Evolutionary conservation across 2,113 vertebrate species (phyloP), one percentile per base, ranked within the genome.

Genomic region (Hemibagrus wyckioides): DNA sequence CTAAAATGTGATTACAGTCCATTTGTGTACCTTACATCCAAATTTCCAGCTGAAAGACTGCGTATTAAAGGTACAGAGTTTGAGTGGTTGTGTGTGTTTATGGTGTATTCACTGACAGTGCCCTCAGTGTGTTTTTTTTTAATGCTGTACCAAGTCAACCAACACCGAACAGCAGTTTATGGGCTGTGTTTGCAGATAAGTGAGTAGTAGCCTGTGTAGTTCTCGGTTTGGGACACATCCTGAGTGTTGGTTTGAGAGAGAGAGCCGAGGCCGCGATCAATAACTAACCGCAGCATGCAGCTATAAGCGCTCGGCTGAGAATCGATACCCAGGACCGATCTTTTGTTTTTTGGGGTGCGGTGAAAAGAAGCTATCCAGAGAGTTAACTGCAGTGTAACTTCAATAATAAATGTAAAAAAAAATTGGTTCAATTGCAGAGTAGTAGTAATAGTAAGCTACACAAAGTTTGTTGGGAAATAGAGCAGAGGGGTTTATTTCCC

Each of bases 221-320:
- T 81, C 21, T 80, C 83, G 89, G 90, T 80, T 89, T 86, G 84
- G 83, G 83, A 85, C 69, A 52, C 50, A 84, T 67, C 52, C 83
- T 81, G 86, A 61, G 86, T 90, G 88, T 85, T 86, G 82, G 89
- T 67, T 82, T 85, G 87, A 85, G 81, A 82, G 87, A 82, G 87
- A 80, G 83, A 13, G 86, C 41, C 85, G 83, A 91, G 88, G 90
- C 89, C 93, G 94, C 94, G 92, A 93, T 94, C 93, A 93, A 94
- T 94, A 94, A 94, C 94, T 94, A 94, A 95, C 95, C 95, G 95
- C 95, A 95, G 94, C 93, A 93, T 94, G 94, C 94, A 94, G 94
- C 92, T 94, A 94, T 93, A 90, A 93, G 91, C 88, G 86, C 89
- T 75, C 54, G 84, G 54, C 54, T 87, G 33, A 88, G 86, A 88